These are phyloP conservation scores for Ageneiosus marmoratus DNA, from an alignment of 2,113 vertebrate species.

Conservation along the genomic window DNA sequence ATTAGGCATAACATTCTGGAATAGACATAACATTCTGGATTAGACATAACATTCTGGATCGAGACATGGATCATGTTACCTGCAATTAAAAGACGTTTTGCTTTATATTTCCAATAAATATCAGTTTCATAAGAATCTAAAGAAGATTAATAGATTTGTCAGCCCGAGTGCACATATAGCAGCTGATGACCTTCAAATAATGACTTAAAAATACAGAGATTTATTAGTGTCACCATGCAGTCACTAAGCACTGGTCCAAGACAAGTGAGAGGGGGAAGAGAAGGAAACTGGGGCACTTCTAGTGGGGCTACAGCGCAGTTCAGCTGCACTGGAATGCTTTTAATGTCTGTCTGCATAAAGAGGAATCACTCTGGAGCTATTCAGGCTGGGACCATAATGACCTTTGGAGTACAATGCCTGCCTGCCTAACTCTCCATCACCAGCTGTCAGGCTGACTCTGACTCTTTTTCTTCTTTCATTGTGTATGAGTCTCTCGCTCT, in stretches of 20 bases:
- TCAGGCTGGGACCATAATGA: conserved; percentile 64
- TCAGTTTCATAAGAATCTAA: not conserved
- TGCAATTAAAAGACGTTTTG: not conserved
- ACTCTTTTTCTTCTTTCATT: not conserved
- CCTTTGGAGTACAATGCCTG: conserved; percentile 63
- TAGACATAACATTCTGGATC: no score
- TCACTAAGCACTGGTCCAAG: not conserved
- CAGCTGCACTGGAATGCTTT: conserved; percentile 66
- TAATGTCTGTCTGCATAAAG: conserved; percentile 67
- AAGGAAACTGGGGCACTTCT: not conserved
- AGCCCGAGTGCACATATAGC: not conserved
- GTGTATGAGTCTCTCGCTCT: not conserved
- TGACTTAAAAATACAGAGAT: not conserved
- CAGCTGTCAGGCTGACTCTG: conserved; percentile 42
- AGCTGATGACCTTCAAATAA: conserved; percentile 15
- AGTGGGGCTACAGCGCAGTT: conserved; percentile 43
- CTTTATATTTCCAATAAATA: not conserved
- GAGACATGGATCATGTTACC: not conserved
- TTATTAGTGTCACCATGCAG: not conserved
- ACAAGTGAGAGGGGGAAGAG: not conserved
- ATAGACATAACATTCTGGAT: not conserved
- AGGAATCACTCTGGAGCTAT: conserved; percentile 70
- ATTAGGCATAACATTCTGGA: not conserved
- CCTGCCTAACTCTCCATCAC: conserved; percentile 50
- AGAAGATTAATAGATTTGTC: not conserved